These are phyloP conservation scores for Dynastes maya DNA, from an alignment of 2,888 invertebrate species.

Conservation along the genomic window DNA sequence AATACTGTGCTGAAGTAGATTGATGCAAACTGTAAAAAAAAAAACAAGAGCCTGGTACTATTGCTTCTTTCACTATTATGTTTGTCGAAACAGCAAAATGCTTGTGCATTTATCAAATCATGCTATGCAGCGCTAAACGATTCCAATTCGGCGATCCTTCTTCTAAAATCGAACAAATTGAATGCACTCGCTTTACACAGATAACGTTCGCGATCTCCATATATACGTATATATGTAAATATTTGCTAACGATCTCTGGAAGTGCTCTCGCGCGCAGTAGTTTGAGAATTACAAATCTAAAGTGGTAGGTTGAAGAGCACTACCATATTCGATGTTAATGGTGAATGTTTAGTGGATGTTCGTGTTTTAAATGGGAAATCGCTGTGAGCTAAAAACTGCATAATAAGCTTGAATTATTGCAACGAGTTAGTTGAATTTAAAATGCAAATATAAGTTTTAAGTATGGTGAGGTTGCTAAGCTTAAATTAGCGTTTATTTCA, in stretches of 20 bases:
- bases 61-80: neutral
- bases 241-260: conserved; percentile 22
- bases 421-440: neutral
- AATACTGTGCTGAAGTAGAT: neutral
- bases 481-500: too few relatives aligned
- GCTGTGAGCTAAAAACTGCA: neutral
- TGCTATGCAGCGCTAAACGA: neutral
- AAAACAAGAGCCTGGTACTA: neutral
- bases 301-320: neutral
- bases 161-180: neutral
- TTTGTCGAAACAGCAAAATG: neutral
- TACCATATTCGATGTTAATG: conserved; percentile 17
- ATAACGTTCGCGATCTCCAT: conserved; percentile 11
- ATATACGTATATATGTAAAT: neutral
- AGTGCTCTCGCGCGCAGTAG: conserved; percentile 12
- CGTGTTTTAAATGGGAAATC: too few relatives aligned
- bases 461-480: too few relatives aligned
- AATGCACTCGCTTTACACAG: neutral
- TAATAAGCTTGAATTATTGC: neutral
- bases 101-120: neutral
- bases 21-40: neutral
- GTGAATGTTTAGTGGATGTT: neutral
- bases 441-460: too few relatives aligned
- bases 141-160: neutral
- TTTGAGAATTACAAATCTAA: conserved; percentile 7